Evolutionary conservation across 2,888 invertebrate species (phyloP).

Genomic region (Cremastobaeus sp.): DNA sequence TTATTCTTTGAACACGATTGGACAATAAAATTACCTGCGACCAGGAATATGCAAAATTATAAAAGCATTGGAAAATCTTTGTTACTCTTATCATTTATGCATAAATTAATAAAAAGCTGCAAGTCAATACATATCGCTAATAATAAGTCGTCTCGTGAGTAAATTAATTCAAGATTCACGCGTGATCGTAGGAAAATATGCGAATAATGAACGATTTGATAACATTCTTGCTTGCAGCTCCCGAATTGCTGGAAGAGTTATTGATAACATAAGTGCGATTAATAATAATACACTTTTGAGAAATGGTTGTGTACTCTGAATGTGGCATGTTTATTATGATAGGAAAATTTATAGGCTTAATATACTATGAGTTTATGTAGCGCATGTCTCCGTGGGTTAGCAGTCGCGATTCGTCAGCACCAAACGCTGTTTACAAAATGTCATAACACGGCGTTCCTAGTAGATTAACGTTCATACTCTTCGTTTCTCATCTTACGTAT

Average conservation of each 20-base stretch:
- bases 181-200: too few species aligned
- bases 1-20: too few species aligned
- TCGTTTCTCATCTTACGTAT: conserved; percentile 61
- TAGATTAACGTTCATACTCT: conserved; percentile 66
- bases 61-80: too few species aligned
- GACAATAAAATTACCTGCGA: too few species aligned
- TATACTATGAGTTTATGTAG: conserved; percentile 74
- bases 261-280: conserved; percentile 24
- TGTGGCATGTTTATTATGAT: conserved; percentile 68
- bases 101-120: too few species aligned
- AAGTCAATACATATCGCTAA: too few species aligned
- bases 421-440: conserved; percentile 69
- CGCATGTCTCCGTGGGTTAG: conserved; percentile 64
- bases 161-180: too few species aligned
- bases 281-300: conserved; percentile 49
- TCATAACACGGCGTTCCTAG: conserved; percentile 71
- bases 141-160: too few species aligned
- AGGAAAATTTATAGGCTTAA: conserved; percentile 72
- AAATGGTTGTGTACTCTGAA: conserved; percentile 39
- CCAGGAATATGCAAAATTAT: too few species aligned
- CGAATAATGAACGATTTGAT: too few species aligned
- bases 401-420: conserved; percentile 66
- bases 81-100: too few species aligned
- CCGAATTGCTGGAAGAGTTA: conserved; percentile 4
- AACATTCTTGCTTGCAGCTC: background rate